Evolutionary conservation across 2,888 invertebrate species (phyloP).

Genomic region (Drosophila paucipuncta): DNA sequence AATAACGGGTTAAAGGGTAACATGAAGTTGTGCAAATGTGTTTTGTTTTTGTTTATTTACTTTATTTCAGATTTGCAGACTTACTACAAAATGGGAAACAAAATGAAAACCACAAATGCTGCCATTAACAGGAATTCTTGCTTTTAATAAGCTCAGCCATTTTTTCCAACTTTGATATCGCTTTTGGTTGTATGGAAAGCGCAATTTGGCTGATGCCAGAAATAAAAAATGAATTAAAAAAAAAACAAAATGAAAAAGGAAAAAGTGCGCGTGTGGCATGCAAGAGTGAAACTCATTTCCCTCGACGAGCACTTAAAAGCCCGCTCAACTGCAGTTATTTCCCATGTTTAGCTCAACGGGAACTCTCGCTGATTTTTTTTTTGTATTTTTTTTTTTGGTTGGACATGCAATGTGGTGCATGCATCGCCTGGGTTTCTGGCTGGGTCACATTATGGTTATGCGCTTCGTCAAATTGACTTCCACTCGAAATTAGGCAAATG

Average conservation of each 20-base stretch:
- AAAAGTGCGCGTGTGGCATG: conserved; percentile 69
- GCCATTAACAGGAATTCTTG: conserved; percentile 7
- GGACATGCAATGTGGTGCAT: conserved; percentile 50
- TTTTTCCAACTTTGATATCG: conserved; percentile 21
- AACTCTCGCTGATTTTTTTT: not conserved
- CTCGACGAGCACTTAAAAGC: conserved; percentile 67
- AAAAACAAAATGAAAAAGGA: conserved; percentile 5
- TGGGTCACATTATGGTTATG: conserved; percentile 18
- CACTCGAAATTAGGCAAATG: conserved; percentile 68
- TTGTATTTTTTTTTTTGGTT: not conserved
- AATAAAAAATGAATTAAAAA: conserved; percentile 6
- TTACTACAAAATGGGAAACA: not conserved
- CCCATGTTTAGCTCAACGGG: conserved; percentile 57
- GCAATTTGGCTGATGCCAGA: conserved; percentile 15
- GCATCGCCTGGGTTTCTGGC: not conserved
- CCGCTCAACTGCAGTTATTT: conserved; percentile 75
- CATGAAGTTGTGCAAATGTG: not conserved
- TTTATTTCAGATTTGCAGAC: not conserved
- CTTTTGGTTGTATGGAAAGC: conserved; percentile 23
- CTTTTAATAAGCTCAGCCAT: conserved; percentile 11
- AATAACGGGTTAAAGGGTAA: not conserved
- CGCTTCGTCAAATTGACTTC: conserved; percentile 56
- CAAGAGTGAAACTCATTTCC: conserved; percentile 69
- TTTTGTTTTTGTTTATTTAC: not conserved
- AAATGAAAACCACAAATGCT: conserved; percentile 20